Conservation (phyloP, 2,113 vertebrate species). For the Gnathonemus echidnorhynchus region DNA sequence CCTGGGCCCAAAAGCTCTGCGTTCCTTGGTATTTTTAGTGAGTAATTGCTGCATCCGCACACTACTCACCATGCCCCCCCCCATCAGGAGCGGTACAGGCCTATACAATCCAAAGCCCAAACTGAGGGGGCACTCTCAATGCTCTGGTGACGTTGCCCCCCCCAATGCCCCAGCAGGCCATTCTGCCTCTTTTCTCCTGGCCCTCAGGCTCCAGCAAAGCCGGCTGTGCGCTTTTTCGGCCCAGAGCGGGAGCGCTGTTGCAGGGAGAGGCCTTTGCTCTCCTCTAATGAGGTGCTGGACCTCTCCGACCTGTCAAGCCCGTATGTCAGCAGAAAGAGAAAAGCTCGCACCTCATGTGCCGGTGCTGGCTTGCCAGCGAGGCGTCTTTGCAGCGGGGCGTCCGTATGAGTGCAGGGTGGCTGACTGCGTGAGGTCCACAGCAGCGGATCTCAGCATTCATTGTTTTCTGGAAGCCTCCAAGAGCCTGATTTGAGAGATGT, state of each 20-base stretch:
- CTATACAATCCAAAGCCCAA: background rate
- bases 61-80: background rate
- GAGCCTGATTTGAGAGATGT: background rate
- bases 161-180: background rate
- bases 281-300: background rate
- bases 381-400: background rate
- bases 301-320: background rate
- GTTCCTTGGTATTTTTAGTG: background rate
- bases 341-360: background rate
- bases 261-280: background rate
- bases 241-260: background rate
- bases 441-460: background rate
- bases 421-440: background rate
- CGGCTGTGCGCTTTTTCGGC: background rate
- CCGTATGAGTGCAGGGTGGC: background rate
- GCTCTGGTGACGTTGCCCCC: background rate
- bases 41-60: background rate
- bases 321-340: background rate
- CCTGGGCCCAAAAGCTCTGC: background rate
- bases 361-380: background rate
- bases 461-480: background rate
- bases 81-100: background rate
- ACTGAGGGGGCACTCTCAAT: background rate
- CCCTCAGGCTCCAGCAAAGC: background rate
- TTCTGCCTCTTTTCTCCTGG: background rate